These are phyloP conservation scores for Lasioglossum baleicum DNA, from an alignment of 1,140 invertebrate species.

Conservation along the genomic window DNA sequence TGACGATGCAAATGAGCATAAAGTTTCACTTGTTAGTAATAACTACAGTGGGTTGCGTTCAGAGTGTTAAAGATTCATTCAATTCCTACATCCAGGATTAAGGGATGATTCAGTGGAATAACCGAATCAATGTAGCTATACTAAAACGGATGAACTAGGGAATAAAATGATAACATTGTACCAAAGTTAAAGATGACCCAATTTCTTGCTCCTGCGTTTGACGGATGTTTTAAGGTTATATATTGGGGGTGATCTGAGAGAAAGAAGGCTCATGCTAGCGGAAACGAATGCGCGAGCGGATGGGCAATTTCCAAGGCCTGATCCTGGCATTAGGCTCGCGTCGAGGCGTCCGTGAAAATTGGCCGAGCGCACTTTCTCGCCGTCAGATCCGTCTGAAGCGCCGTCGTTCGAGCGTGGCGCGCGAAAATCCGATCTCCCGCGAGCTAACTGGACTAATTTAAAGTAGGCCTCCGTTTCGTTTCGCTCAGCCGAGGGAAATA, in stretches of 20 bases:
- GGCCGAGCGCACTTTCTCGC: conserved; percentile 69
- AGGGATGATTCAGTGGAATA: no score
- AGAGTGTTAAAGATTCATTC: no score
- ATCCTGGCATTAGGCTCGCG: conserved; percentile 3
- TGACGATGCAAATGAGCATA: no score
- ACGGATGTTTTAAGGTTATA: no score
- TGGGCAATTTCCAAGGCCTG: background rate
- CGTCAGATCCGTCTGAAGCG: conserved; percentile 57
- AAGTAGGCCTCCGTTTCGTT: conserved; percentile 65
- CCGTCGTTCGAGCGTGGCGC: conserved; percentile 66
- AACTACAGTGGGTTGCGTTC: no score
- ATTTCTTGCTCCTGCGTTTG: no score
- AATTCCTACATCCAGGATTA: no score
- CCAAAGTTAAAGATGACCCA: no score
- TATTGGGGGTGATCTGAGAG: background rate
- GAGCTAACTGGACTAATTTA: conserved; percentile 67
- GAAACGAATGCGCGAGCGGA: background rate
- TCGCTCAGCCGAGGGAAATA: conserved; percentile 50
- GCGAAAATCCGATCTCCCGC: conserved; percentile 69
- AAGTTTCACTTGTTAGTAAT: no score
- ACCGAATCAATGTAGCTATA: no score
- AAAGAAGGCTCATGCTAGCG: background rate
- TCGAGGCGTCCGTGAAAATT: conserved; percentile 57
- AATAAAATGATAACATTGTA: no score
- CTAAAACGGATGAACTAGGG: no score